phyloP scores from a whole-genome alignment of 2,888 invertebrate genomes.

The Nymphalis polychloros region DNA sequence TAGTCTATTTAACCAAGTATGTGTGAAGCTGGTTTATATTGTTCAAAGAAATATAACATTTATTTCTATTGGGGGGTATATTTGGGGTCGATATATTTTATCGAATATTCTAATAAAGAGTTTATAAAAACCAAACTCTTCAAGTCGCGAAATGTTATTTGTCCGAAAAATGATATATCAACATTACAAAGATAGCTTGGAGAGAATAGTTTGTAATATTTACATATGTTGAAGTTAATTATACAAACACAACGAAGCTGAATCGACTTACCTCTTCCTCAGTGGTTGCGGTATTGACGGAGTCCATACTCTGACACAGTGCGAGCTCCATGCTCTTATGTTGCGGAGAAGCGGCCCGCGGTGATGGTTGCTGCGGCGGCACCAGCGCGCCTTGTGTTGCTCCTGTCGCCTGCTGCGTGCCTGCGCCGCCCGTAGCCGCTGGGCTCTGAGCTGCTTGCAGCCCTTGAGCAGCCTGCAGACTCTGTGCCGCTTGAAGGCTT shows the following conservation, averaged over 20 bases:
- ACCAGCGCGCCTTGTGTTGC: constrained; percentile 71
- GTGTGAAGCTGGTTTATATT: no score
- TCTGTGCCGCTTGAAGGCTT: constrained; percentile 55
- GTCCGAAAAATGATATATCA: no score
- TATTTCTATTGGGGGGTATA: no score
- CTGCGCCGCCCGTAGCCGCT: constrained; percentile 61
- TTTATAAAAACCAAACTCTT: no score
- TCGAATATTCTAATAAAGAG: no score
- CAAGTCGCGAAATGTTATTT: no score
- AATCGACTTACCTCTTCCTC: constrained; percentile 94
- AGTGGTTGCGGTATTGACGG: constrained; percentile 96
- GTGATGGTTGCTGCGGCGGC: constrained; percentile 67
- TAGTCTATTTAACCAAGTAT: background rate
- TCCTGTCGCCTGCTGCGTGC: constrained; percentile 67
- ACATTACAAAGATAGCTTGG: no score
- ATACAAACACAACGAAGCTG: constrained; percentile 32
- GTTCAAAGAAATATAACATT: no score
- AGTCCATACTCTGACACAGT: constrained; percentile 98
- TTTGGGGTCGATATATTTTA: no score
- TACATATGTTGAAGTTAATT: background rate
- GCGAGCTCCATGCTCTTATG: constrained; percentile 84
- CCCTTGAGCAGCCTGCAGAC: constrained; percentile 62
- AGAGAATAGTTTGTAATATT: no score
- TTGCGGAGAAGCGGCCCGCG: constrained; percentile 68
- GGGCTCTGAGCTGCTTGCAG: constrained; percentile 53